Evolutionary conservation across 1,140 invertebrate genomes (phyloP), one percentile per base, ranked within the genome.

Genomic region (Brachionus rubens): DNA sequence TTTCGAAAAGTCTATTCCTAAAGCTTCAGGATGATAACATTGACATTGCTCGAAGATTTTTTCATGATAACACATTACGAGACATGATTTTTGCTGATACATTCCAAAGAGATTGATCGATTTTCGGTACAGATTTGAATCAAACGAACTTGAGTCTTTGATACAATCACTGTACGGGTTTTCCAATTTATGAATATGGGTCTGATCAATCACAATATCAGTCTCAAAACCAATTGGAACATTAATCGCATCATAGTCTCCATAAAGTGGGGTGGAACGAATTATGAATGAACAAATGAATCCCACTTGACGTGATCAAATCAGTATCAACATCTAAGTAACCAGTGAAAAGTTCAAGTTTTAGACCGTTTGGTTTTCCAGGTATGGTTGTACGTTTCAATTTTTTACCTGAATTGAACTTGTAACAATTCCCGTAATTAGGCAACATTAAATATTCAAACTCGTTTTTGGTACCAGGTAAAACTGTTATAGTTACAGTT

Each of bases 81-180:
- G 14, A 68, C 65, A 68, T 7, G 21, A 28, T 46, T 30, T 68
- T 68, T 68, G 65, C 36, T 46, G 36, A 68, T 68, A 46, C 2
- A n/a, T 48, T n/a, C 41, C 46, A 46, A 24, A 9, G 5, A 28
- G 9, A 43, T 1, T n/a, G 14, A 68, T 5, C 21, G 46, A 43
- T 43, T 24, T 68, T 16, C 33, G 24, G 14, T 46, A 46, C 9
- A 30, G 36, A 10, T 24, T 30, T n/a, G 65, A 48, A 26, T 68
- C 41, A 46, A 68, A 30, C 12, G 41, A 68, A 68, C 65, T 68
- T 12, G 6, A 12, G 14, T 68, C 19, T 46, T 47, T 30, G 14
- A 68, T 16, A 47, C 65, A 68, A 16, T 41, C 30, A 33, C 41
- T 68, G 30, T 21, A 68, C 24, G 65, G 65, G 0, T 46, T 1